These are phyloP conservation scores for Dynastes tityus DNA, from an alignment of 2,888 invertebrate genomes.

Conservation along the genomic window DNA sequence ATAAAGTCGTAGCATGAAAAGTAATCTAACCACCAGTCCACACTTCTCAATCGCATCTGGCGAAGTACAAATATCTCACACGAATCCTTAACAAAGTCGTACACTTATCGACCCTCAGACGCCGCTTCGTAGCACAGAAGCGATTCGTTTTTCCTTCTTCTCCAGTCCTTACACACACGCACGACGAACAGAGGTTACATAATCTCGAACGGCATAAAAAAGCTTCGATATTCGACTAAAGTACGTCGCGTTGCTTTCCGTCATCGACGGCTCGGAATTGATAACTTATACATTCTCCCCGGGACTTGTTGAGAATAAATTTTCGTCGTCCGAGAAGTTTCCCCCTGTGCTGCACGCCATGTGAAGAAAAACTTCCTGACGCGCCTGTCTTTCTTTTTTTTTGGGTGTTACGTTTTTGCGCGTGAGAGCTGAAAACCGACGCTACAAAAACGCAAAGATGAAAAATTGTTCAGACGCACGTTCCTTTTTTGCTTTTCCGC, in stretches of 20 bases:
- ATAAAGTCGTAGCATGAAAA: no score
- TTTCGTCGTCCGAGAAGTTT: conserved; percentile 16
- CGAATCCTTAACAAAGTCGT: no score
- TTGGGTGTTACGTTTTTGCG: conserved; percentile 19
- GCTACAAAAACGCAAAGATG: conserved; percentile 20
- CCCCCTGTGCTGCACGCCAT: not conserved
- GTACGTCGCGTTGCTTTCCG: conserved; percentile 32
- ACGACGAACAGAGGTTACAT: conserved; percentile 10
- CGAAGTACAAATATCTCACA: no score
- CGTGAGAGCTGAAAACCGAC: conserved; percentile 1
- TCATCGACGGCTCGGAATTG: conserved; percentile 32
- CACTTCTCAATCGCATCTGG: no score
- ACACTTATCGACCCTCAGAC: no score
- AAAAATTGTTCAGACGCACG: conserved; percentile 29
- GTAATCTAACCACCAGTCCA: no score
- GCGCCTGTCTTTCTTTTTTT: conserved; percentile 23
- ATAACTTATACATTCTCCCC: conserved; percentile 45
- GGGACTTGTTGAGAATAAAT: conserved; percentile 45
- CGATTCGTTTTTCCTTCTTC: not conserved
- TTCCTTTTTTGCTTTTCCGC: not conserved
- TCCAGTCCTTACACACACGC: not conserved
- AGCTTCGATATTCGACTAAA: conserved; percentile 21
- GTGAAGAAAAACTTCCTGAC: conserved; percentile 19
- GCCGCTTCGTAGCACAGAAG: no score
- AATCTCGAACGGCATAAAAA: conserved; percentile 8